Evolutionary conservation across 2,888 invertebrate species (phyloP).

Genomic region (Anoplius nigerrimus): DNA sequence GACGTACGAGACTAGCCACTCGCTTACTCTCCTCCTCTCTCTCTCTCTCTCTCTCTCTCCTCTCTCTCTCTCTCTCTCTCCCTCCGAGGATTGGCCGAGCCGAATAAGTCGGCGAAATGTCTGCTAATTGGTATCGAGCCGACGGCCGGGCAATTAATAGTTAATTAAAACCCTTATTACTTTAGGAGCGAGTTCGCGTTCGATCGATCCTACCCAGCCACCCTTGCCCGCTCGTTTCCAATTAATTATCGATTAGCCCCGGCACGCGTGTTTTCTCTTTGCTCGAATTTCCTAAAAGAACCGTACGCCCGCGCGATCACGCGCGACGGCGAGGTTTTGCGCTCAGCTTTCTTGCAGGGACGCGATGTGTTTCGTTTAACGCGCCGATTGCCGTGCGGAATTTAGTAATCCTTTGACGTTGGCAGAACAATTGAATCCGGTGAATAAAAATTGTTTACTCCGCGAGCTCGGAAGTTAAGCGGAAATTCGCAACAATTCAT

Average conservation of each 20-base stretch:
- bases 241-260: constrained; percentile 47
- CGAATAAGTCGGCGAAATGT: constrained; percentile 26
- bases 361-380: no score
- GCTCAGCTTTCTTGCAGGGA: no score
- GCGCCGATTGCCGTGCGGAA: no score
- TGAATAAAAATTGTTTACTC: no score
- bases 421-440: no score
- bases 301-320: not conserved
- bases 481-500: no score
- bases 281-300: not conserved
- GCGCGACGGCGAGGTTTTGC: constrained; percentile 12
- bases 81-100: not conserved
- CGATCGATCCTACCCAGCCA: constrained; percentile 9
- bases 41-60: no score
- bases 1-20: no score
- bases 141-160: constrained; percentile 37
- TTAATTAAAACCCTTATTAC: constrained; percentile 46
- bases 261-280: constrained; percentile 1
- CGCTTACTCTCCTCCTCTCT: no score
- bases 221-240: constrained; percentile 24
- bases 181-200: constrained; percentile 24
- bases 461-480: no score
- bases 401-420: no score
- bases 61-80: no score
- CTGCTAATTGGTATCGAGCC: constrained; percentile 34